Base-by-base conservation (phyloP, 1,140 invertebrate species). In the Pectinophora gossypiella region DNA sequence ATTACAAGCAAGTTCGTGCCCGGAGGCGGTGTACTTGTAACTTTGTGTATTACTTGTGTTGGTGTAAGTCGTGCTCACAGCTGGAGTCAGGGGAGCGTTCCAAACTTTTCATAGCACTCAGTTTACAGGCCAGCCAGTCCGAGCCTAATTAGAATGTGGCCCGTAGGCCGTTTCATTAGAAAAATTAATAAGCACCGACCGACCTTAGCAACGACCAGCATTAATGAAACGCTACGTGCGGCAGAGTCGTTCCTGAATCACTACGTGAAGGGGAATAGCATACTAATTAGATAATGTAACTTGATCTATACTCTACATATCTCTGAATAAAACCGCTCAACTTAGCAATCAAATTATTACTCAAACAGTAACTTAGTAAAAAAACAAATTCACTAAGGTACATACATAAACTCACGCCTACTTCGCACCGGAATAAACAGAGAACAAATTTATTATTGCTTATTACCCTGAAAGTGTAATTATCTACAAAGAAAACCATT, bases 101-200 rank as follows among this genome's bases (percentile, higher is more conserved):
- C 54, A 72, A 79, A 82, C 67, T 79, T 82, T 78, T 54, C 55
- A 58, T 52, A 48, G 58, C 58, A 76, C 56, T 6, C 59, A 61
- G 68, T 71, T 67, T 66, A 61, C 27, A 32, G 27, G 1, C 57
- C 53, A n/a, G 1, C 57, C 53, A 53, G 61, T 43, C 58, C 62
- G 54, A 42, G 51, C 44, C 62, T 78, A 75, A 76, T 81, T 81
- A 78, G 27, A n/a, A 32, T n/a, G 27, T n/a, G 7, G 2, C 27
- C 27, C 27, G 27, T 32, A 32, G 57, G 32, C 58, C 58, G 59
- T 66, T 77, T 69, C 55, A 70, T 72, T 72, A 76, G 42, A 71
- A 73, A 67, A 72, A 71, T 68, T 72, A 69, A 76, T 70, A 71
- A 76, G 62, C 59, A 50, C 54, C 38, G 40, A 20, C 48, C 43